Evolutionary conservation across 2,797 vertebrate genomes (phyloP).

Genomic region (Fundulus diaphanus): DNA sequence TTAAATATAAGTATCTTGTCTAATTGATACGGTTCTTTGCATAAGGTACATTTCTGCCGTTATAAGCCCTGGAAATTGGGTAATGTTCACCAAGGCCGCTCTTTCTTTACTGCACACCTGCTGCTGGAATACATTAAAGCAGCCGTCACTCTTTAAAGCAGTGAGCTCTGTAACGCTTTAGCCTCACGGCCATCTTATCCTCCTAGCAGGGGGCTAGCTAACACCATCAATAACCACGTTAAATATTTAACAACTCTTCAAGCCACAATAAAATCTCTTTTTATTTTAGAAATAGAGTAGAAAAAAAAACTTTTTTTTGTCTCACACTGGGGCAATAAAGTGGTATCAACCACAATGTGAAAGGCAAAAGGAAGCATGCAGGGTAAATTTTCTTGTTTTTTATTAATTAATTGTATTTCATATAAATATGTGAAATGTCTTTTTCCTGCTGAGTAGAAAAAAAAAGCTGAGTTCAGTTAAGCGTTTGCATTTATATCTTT

Average conservation of each 20-base stretch:
- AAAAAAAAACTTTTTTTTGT: too few species aligned
- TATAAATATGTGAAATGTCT: too few species aligned
- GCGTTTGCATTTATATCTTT: too few species aligned
- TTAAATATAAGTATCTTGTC: slow-evolving; percentile 1
- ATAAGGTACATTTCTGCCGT: neutral
- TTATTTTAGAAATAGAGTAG: too few species aligned
- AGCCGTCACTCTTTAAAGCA: slow-evolving; percentile 15
- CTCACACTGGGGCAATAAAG: too few species aligned
- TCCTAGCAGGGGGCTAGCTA: slow-evolving; percentile 35
- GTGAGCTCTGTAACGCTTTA: slow-evolving; percentile 29
- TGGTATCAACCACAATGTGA: too few species aligned
- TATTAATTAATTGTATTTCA: too few species aligned
- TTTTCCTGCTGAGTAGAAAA: too few species aligned
- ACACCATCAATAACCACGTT: slow-evolving; percentile 60
- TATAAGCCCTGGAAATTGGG: neutral
- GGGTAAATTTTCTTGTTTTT: too few species aligned
- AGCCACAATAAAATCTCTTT: slow-evolving; percentile 4
- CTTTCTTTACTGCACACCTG: neutral
- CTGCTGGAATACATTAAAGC: slow-evolving; percentile 15
- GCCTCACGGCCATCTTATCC: slow-evolving; percentile 41
- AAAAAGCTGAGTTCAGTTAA: too few species aligned
- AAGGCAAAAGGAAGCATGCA: too few species aligned
- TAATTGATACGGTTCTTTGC: neutral
- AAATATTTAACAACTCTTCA: slow-evolving; percentile 56
- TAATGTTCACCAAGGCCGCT: neutral